phyloP scores from a whole-genome alignment of 2,888 invertebrate genomes.

The Stenoptilia bipunctidactyla region DNA sequence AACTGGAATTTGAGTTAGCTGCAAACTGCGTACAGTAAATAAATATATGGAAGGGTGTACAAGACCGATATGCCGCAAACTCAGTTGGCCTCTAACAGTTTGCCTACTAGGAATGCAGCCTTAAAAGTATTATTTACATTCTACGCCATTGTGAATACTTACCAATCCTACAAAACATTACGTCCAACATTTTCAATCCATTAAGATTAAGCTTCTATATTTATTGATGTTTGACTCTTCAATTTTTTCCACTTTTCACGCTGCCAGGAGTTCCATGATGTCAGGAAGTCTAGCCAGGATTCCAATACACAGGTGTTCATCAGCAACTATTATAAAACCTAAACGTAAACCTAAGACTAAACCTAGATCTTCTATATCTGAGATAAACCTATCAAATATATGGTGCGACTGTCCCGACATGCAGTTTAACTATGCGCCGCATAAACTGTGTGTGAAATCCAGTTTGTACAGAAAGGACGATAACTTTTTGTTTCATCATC shows the following conservation, averaged over 20 bases:
- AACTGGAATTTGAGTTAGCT: too few species aligned
- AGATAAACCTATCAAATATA: constrained; percentile 25
- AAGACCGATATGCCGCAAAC: too few species aligned
- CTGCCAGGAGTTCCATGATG: constrained; percentile 60
- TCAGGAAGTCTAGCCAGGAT: constrained; percentile 61
- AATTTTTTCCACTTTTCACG: constrained; percentile 31
- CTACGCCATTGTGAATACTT: too few species aligned
- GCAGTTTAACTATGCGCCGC: constrained; percentile 42
- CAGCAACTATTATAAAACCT: constrained; percentile 20
- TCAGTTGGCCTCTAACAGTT: too few species aligned
- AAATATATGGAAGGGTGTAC: too few species aligned
- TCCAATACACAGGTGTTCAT: constrained; percentile 65
- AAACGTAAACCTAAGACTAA: neutral
- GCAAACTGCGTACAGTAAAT: too few species aligned
- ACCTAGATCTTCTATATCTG: constrained; percentile 20
- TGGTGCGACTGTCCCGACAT: constrained; percentile 54
- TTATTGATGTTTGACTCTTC: too few species aligned
- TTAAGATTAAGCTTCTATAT: too few species aligned
- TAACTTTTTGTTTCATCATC: constrained; percentile 48
- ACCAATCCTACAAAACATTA: too few species aligned
- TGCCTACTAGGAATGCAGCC: too few species aligned
- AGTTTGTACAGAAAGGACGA: constrained; percentile 36
- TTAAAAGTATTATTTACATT: too few species aligned
- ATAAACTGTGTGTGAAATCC: constrained; percentile 44
- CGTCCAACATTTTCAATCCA: neutral